These are phyloP conservation scores for Eupelmus urozonus DNA, from an alignment of 2,888 invertebrate species.

Conservation along the genomic window DNA sequence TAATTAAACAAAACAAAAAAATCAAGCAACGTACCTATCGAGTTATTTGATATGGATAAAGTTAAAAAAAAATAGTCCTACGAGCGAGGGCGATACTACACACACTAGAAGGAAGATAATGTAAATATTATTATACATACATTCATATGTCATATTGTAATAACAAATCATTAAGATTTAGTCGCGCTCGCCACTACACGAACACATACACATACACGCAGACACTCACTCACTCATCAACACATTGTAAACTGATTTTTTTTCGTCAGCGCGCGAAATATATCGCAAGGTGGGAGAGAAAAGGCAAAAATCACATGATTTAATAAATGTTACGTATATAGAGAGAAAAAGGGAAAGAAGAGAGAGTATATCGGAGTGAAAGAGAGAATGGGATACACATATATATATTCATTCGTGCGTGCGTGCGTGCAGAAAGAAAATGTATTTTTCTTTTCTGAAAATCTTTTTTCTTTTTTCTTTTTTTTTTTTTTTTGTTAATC, in stretches of 20 bases:
- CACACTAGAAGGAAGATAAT: constrained; percentile 47
- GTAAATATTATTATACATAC: constrained; percentile 57
- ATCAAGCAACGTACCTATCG: constrained; percentile 47
- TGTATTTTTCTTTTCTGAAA: constrained; percentile 30
- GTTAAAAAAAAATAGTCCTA: constrained; percentile 48
- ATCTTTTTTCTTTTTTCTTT: constrained; percentile 20
- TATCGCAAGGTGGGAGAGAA: constrained; percentile 1
- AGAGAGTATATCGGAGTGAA: background rate
- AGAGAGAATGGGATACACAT: background rate
- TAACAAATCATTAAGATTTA: constrained; percentile 44
- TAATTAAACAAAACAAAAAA: constrained; percentile 40
- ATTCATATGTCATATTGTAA: constrained; percentile 45
- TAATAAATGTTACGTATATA: constrained; percentile 25
- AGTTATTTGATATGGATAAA: constrained; percentile 58
- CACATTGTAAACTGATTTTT: constrained; percentile 11
- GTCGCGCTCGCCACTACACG: constrained; percentile 41
- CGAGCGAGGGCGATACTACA: constrained; percentile 55
- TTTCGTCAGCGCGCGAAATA: constrained; percentile 33
- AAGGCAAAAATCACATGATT: constrained; percentile 25
- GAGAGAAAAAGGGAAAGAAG: constrained; percentile 9
- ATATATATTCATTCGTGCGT: background rate
- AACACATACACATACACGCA: background rate
- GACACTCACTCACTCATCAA: background rate
- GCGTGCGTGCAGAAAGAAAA: constrained; percentile 2
- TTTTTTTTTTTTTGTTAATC: constrained; percentile 9